phyloP scores from a whole-genome alignment of 1,140 invertebrate species.

The Drosophila sulfurigaster region DNA sequence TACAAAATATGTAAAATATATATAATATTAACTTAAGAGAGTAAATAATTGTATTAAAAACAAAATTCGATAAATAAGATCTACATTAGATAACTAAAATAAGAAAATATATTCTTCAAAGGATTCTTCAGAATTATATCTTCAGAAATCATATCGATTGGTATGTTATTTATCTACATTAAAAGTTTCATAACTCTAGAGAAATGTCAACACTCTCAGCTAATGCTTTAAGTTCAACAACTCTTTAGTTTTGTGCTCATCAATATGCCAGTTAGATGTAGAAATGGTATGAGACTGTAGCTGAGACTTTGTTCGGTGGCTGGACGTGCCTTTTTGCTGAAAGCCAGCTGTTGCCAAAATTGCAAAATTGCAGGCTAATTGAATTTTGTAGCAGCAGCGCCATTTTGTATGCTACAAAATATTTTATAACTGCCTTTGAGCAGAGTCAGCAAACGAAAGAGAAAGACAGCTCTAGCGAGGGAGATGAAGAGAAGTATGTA shows the following conservation, averaged over 20 bases:
- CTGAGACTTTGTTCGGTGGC: not conserved
- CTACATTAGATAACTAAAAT: too few species aligned
- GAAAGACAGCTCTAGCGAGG: slow-evolving; percentile 15
- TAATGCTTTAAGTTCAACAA: not conserved
- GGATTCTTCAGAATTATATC: too few species aligned
- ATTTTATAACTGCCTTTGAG: slow-evolving; percentile 75
- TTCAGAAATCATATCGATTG: not conserved
- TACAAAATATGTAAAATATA: too few species aligned
- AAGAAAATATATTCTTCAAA: too few species aligned
- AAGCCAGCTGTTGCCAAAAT: slow-evolving; percentile 74
- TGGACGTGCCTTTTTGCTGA: slow-evolving; percentile 55
- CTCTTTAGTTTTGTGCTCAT: slow-evolving; percentile 9
- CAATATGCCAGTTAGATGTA: slow-evolving; percentile 25
- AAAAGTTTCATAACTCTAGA: not conserved
- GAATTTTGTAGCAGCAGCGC: slow-evolving; percentile 79
- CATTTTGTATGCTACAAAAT: slow-evolving; percentile 78
- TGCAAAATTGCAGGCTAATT: slow-evolving; percentile 73
- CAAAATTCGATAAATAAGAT: too few species aligned
- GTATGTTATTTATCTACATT: not conserved
- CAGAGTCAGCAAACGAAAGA: slow-evolving; percentile 11
- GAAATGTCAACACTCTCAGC: not conserved
- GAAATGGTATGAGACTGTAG: not conserved
- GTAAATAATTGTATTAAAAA: too few species aligned
- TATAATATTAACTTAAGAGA: too few species aligned
- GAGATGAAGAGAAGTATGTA: not conserved